Conservation (phyloP, 2,113 vertebrate species). For the Prionailurus viverrinus region DNA sequence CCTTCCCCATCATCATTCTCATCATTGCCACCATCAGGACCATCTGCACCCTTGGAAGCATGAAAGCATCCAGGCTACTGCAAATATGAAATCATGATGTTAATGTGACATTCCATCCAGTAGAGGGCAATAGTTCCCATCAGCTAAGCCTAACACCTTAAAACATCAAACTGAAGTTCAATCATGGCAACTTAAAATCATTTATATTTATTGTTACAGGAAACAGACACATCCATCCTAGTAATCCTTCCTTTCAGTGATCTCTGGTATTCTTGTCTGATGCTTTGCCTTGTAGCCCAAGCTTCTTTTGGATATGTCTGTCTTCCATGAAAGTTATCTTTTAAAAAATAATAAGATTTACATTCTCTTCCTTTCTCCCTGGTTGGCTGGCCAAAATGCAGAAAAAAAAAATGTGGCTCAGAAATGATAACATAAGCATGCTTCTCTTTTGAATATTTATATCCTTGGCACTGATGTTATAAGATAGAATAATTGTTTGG, state of each 20-base stretch:
- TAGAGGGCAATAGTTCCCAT: slow-evolving; percentile 69
- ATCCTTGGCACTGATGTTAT: background rate
- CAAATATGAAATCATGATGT: background rate
- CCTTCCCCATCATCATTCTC: background rate
- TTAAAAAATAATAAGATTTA: slow-evolving; percentile 26
- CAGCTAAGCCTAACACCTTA: background rate
- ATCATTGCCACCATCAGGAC: background rate
- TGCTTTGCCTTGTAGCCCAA: background rate
- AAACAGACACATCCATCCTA: background rate
- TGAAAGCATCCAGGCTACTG: background rate
- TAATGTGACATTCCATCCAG: slow-evolving; percentile 67
- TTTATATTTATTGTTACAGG: background rate
- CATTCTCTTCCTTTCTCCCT: slow-evolving; percentile 25
- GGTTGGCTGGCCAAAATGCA: slow-evolving; percentile 54
- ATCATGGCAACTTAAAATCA: background rate
- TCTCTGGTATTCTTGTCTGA: background rate
- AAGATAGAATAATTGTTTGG: background rate
- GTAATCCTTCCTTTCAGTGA: background rate
- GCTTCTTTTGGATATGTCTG: slow-evolving; percentile 50
- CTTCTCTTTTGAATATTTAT: slow-evolving; percentile 72
- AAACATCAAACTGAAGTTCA: background rate
- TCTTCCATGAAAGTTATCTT: slow-evolving; percentile 11
- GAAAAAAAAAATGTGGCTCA: slow-evolving; percentile 69
- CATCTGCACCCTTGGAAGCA: background rate
- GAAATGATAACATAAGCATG: background rate